Percentiles rank a stretch among this genome's conserved stretches.
Conservation (phyloP, 2,797 vertebrate genomes). For the Epinephelus coioides region DNA sequence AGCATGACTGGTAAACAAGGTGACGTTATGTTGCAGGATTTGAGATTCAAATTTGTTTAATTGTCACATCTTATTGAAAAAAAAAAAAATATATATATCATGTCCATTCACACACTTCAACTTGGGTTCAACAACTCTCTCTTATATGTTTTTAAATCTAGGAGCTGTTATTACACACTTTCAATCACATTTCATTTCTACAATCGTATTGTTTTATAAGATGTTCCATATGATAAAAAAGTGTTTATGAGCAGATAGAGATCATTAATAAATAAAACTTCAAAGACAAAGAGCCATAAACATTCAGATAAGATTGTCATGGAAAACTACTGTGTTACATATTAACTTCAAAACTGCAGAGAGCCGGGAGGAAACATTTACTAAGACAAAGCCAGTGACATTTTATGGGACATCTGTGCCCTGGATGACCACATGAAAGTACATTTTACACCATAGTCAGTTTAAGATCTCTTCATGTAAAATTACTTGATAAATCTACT, state of each 20-base stretch:
- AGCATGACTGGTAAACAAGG: neutral
- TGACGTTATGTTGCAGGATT: neutral
- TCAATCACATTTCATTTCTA: neutral
- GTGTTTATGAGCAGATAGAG: neutral
- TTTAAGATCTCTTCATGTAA: neutral
- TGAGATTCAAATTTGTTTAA: neutral
- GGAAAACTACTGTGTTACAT: conserved; percentile 45
- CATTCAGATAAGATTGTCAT: conserved; percentile 30
- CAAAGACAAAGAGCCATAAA: conserved; percentile 44
- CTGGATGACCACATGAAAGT: neutral
- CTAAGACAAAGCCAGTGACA: neutral
- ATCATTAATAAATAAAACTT: conserved; percentile 43
- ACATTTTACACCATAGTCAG: neutral
- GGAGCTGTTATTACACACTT: neutral
- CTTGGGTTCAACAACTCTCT: neutral
- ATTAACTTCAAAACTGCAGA: conserved; percentile 57
- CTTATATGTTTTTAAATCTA: neutral
- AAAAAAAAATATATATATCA: neutral
- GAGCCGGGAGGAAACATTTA: conserved; percentile 38
- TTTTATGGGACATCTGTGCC: neutral
- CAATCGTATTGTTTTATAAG: neutral
- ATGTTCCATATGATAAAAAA: conserved; percentile 1
- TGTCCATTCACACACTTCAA: neutral
- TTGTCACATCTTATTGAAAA: neutral
- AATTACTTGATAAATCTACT: neutral